Conservation (phyloP, 1,140 invertebrate genomes). For the Drosophila busckii region DNA sequence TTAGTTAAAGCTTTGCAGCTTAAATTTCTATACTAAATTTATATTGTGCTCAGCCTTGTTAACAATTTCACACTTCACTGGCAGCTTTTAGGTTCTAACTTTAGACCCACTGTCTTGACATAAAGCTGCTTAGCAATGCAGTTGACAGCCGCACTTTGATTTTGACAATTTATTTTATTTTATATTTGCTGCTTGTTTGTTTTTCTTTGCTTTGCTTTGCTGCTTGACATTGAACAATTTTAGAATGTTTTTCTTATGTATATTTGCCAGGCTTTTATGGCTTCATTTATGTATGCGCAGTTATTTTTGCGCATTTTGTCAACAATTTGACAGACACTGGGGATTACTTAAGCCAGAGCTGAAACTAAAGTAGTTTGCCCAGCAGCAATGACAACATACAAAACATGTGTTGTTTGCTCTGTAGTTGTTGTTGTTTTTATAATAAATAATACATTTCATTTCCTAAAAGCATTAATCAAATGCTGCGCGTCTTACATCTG, state of each 20-base stretch:
- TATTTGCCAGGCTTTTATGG: slow-evolving; percentile 12
- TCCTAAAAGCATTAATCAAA: slow-evolving; percentile 57
- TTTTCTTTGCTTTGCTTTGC: slow-evolving; percentile 30
- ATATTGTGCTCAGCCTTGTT: too few relatives aligned
- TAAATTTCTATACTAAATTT: too few relatives aligned
- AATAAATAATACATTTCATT: slow-evolving; percentile 47
- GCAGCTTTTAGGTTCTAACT: too few relatives aligned
- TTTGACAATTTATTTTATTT: slow-evolving; percentile 46
- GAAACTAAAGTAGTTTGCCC: slow-evolving; percentile 19
- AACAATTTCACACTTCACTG: too few relatives aligned
- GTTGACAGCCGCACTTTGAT: slow-evolving; percentile 48
- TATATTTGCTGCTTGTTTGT: slow-evolving; percentile 40
- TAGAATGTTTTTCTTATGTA: slow-evolving; percentile 28
- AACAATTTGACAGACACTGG: slow-evolving; percentile 23
- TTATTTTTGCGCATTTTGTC: slow-evolving; percentile 38
- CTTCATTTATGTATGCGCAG: slow-evolving; percentile 40
- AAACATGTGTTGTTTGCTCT: slow-evolving; percentile 36
- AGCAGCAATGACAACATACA: slow-evolving; percentile 24
- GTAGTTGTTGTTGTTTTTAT: slow-evolving; percentile 10
- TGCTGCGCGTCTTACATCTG: slow-evolving; percentile 4
- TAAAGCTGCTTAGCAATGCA: slow-evolving; percentile 61
- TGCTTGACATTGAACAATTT: slow-evolving; percentile 60
- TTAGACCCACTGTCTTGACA: slow-evolving; percentile 5
- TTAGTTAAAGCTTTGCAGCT: too few relatives aligned
- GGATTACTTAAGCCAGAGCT: slow-evolving; percentile 8